Evolutionary conservation across 1,140 invertebrate species (phyloP).

Genomic region (Bicyclus anynana): DNA sequence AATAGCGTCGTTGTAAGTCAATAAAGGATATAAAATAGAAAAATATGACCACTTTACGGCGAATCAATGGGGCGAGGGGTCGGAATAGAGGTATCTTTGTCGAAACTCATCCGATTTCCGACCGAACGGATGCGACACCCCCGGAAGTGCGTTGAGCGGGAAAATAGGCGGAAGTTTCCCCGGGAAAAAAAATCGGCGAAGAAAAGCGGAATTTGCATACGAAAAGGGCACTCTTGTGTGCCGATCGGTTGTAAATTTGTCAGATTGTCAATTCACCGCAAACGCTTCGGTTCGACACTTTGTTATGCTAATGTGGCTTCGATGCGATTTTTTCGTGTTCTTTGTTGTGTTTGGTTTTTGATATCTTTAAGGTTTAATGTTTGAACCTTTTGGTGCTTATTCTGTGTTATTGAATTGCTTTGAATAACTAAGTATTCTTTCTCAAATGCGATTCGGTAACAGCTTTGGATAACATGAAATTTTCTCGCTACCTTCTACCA

Average conservation of each 20-base stretch:
- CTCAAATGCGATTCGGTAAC: too few relatives aligned
- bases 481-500: too few relatives aligned
- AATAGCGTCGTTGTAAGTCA: conserved; percentile 34
- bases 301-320: conserved; percentile 18
- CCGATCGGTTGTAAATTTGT: conserved; percentile 53
- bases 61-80: conserved; percentile 40
- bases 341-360: not conserved
- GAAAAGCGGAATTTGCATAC: conserved; percentile 69
- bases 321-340: conserved; percentile 19
- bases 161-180: conserved; percentile 70
- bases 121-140: conserved; percentile 45
- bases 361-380: conserved; percentile 7
- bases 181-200: conserved; percentile 55
- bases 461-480: too few relatives aligned
- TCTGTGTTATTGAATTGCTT: not conserved
- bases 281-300: conserved; percentile 32
- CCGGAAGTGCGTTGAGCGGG: conserved; percentile 66
- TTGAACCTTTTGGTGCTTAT: not conserved
- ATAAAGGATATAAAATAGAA: conserved; percentile 49
- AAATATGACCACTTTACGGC: conserved; percentile 48
- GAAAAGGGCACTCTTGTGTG: conserved; percentile 63
- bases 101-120: conserved; percentile 59
- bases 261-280: conserved; percentile 54
- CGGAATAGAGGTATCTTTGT: conserved; percentile 33
- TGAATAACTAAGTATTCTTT: too few relatives aligned